phyloP scores from a whole-genome alignment of 2,888 invertebrate genomes.

The Tipula vernalis region DNA sequence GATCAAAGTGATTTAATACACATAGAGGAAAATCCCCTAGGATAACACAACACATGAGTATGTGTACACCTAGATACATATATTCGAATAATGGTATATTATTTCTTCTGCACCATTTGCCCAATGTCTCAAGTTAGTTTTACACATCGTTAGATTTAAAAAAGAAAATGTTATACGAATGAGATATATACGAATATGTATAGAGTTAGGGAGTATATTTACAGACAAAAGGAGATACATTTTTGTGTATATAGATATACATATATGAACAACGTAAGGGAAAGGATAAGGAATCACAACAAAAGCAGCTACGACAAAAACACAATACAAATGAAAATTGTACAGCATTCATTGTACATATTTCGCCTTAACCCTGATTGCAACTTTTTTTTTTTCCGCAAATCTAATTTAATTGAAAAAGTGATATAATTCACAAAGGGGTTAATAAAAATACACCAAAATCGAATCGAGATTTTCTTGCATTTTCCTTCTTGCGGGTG shows the following conservation, averaged over 20 bases:
- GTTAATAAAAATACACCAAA: not conserved
- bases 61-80: not conserved
- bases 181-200: not conserved
- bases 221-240: not conserved
- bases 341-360: not conserved
- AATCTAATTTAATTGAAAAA: not conserved
- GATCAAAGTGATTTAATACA: not conserved
- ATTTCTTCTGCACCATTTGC: not conserved
- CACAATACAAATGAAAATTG: not conserved
- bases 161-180: not conserved
- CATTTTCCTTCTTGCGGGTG: not conserved
- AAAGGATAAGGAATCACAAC: not conserved
- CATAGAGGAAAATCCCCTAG: not conserved
- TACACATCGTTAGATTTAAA: not conserved
- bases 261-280: not conserved
- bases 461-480: not conserved
- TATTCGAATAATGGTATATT: not conserved
- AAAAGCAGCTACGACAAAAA: not conserved
- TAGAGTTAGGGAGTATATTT: not conserved
- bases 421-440: not conserved
- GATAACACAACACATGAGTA: not conserved
- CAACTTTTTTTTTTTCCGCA: not conserved
- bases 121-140: conserved; percentile 4
- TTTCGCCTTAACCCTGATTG: not conserved
- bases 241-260: not conserved